These are phyloP conservation scores for Odontophorus gujanensis DNA, from an alignment of 2,113 vertebrate genomes.

Conservation along the genomic window DNA sequence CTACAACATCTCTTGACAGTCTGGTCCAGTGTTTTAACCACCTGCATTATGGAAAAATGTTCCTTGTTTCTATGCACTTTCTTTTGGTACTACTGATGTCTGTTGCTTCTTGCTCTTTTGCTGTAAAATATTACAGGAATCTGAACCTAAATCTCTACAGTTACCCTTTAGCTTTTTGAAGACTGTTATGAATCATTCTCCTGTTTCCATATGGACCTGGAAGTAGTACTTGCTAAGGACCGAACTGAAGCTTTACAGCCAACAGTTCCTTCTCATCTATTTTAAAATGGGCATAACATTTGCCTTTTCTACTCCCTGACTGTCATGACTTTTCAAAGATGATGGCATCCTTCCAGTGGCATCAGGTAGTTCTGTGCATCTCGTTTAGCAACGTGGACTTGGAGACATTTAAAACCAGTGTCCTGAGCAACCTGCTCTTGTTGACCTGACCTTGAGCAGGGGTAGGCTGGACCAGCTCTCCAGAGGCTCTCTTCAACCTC, in stretches of 20 bases:
- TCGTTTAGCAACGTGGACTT: not conserved
- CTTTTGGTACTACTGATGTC: not conserved
- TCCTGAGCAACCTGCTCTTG: not conserved
- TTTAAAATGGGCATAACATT: not conserved
- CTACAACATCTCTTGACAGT: not conserved
- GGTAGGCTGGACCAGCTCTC: not conserved
- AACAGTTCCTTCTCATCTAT: not conserved
- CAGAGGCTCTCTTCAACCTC: not conserved
- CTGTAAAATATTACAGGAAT: not conserved
- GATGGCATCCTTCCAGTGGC: not conserved
- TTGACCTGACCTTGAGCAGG: not conserved
- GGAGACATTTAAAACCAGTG: not conserved
- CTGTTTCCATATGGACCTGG: not conserved
- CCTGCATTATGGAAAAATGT: not conserved
- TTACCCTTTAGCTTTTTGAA: not conserved
- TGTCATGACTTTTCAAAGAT: not conserved
- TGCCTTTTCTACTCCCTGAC: not conserved
- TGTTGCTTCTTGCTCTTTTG: not conserved
- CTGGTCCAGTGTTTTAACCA: not conserved
- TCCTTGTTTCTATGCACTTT: not conserved
- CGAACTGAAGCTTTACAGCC: not conserved
- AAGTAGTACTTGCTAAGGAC: not conserved
- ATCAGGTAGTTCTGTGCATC: not conserved
- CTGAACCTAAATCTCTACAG: not conserved
- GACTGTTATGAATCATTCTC: not conserved